Conservation (phyloP, 2,113 vertebrate species). For the Hippocampus zosterae region DNA sequence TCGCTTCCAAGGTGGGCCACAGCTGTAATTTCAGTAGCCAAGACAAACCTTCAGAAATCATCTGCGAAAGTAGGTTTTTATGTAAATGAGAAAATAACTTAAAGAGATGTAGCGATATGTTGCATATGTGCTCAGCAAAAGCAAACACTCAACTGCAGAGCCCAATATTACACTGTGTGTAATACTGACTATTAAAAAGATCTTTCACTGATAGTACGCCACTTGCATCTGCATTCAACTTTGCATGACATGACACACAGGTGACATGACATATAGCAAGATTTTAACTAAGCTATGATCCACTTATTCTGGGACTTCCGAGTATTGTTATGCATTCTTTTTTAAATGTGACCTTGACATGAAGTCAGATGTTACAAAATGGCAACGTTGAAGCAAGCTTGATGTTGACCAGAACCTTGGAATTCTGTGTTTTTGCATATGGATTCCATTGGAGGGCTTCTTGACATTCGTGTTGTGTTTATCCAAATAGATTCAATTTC, state of each 20-base stretch:
- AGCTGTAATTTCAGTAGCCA: slow-evolving; percentile 41
- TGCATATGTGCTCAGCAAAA: not conserved
- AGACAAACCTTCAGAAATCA: slow-evolving; percentile 57
- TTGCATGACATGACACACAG: not conserved
- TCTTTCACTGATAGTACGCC: not conserved
- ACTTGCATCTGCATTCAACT: not conserved
- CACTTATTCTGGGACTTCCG: too few species aligned
- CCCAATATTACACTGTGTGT: not conserved
- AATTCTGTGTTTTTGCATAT: slow-evolving; percentile 14
- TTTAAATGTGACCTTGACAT: not conserved
- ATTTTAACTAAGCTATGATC: too few species aligned
- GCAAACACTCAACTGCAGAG: not conserved
- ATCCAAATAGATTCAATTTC: slow-evolving; percentile 50
- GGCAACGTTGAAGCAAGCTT: slow-evolving; percentile 12
- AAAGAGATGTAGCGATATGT: not conserved
- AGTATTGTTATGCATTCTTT: not conserved
- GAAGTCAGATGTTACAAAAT: slow-evolving; percentile 5
- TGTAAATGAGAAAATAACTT: slow-evolving; percentile 9
- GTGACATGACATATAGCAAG: not conserved
- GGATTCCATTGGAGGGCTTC: slow-evolving; percentile 19
- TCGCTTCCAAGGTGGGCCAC: slow-evolving; percentile 57
- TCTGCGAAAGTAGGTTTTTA: slow-evolving; percentile 22
- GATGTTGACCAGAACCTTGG: slow-evolving; percentile 13
- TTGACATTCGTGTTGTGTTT: slow-evolving; percentile 39
- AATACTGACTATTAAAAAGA: not conserved